Base-by-base conservation (phyloP, 2,888 invertebrate genomes). In the Parelbella ahira region DNA sequence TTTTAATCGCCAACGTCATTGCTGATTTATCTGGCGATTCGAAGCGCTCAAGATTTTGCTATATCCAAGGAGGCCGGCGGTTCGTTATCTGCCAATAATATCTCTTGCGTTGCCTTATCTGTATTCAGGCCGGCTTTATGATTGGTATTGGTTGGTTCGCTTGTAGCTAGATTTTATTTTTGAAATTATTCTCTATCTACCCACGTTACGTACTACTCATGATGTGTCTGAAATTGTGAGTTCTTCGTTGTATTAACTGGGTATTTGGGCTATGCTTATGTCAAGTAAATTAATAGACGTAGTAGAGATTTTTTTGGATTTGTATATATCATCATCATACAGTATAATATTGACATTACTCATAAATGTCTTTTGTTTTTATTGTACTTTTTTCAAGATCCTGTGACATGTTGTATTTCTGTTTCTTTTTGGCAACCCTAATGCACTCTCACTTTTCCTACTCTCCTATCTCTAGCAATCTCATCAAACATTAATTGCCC, bases 1-100 rank as follows among this genome's bases (percentile, higher is more conserved):
- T 78, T 79, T 73, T 77, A 78, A 77, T 77, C 79, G 73, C 68
- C 65, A 67, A 63, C 65, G 74, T 74, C 75, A 69, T 63, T 63
- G 65, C 64, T 70, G 75, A 81, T 80, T 80, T 80, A 80, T 77
- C 65, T 68, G 38, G 48, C 44, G 48, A 51, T 60, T 27, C 34
- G 33, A 21, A 42, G 34, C 34, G 34, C 23, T 42, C 34, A 34
- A 41, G 41, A 33, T 41, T 42, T 42, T 27, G 41, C 41, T 41
- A 27, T 41, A 33, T 27, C 41, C 24, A 27, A 41, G 39, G 39
- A 41, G 39, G 39, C 39, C 32, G 39, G 19, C 33, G 33, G 25
- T 41, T 41, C 41, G 13, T 42, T 42, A 42, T 42, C 34, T 42
- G 10, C 34, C 41, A 42, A 34, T 42, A 41, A 41, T 41, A 41